Conservation (phyloP, 2,797 vertebrate species). For the Amblyopsis hoosieri region DNA sequence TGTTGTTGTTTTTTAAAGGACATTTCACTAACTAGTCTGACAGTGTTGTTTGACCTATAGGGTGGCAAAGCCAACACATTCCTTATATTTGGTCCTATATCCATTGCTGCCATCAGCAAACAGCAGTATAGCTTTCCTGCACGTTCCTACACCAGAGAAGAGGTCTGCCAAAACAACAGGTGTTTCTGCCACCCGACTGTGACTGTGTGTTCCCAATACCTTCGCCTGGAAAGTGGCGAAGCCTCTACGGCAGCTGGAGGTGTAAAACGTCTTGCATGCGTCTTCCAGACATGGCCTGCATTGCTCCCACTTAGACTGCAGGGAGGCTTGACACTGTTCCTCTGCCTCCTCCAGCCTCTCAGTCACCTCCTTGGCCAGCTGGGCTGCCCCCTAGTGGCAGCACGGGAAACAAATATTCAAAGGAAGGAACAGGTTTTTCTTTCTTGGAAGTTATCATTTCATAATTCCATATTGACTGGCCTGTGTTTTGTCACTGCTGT, state of each 20-base stretch:
- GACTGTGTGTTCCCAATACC: constrained; percentile 60
- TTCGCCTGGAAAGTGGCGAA: constrained; percentile 78
- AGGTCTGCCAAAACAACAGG: neutral
- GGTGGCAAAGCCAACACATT: no score
- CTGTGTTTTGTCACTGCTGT: constrained; percentile 87
- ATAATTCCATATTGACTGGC: constrained; percentile 52
- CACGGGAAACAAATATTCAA: neutral
- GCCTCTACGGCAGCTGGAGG: constrained; percentile 79
- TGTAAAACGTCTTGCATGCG: constrained; percentile 84
- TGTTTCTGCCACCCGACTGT: neutral
- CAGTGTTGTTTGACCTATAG: no score
- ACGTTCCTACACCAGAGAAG: no score
- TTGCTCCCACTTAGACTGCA: constrained; percentile 83
- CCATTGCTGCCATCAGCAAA: no score
- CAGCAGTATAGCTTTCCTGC: no score
- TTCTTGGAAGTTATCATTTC: no score
- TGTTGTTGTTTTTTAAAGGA: no score
- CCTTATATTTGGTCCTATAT: no score
- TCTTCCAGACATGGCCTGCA: constrained; percentile 88
- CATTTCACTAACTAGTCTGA: no score
- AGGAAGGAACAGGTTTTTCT: neutral
- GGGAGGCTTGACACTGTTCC: constrained; percentile 81
- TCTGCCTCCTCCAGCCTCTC: constrained; percentile 86
- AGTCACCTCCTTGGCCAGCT: constrained; percentile 84
- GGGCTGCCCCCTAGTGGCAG: constrained; percentile 80